phyloP scores from a whole-genome alignment of 1,140 invertebrate species.

The Papilio dardanus region DNA sequence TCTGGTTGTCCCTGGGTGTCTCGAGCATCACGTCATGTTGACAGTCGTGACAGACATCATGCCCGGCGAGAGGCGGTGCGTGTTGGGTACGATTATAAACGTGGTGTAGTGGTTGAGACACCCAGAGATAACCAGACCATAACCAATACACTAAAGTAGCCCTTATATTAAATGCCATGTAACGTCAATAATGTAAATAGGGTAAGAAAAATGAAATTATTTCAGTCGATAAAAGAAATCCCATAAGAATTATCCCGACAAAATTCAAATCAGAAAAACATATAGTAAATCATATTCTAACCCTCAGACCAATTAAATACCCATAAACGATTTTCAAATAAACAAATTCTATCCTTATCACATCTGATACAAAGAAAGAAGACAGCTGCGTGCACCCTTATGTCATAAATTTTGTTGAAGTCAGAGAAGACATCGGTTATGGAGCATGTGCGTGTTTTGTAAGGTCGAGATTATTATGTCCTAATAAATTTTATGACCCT shows the following conservation, averaged over 20 bases:
- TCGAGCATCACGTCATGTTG: too few relatives aligned
- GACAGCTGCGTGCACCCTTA: conserved; percentile 50
- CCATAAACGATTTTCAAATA: conserved; percentile 65
- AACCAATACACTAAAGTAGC: too few relatives aligned
- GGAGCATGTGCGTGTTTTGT: conserved; percentile 61
- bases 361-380: conserved; percentile 36
- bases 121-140: too few relatives aligned
- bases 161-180: too few relatives aligned
- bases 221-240: background rate
- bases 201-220: background rate
- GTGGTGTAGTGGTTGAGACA: too few relatives aligned
- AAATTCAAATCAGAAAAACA: conserved; percentile 29
- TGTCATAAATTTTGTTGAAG: conserved; percentile 62
- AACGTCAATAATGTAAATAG: too few relatives aligned
- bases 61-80: too few relatives aligned
- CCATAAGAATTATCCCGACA: conserved; percentile 21
- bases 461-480: conserved; percentile 68
- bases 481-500: conserved; percentile 65
- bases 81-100: too few relatives aligned
- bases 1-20: too few relatives aligned
- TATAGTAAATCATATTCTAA: background rate
- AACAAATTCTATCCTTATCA: conserved; percentile 50
- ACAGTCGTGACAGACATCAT: too few relatives aligned
- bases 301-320: conserved; percentile 55
- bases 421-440: conserved; percentile 48